Percentiles rank a stretch among this genome's conserved stretches.
Evolutionary conservation across 1,140 invertebrate genomes (phyloP).

Genomic region (Cyphomyrmex costatus): DNA sequence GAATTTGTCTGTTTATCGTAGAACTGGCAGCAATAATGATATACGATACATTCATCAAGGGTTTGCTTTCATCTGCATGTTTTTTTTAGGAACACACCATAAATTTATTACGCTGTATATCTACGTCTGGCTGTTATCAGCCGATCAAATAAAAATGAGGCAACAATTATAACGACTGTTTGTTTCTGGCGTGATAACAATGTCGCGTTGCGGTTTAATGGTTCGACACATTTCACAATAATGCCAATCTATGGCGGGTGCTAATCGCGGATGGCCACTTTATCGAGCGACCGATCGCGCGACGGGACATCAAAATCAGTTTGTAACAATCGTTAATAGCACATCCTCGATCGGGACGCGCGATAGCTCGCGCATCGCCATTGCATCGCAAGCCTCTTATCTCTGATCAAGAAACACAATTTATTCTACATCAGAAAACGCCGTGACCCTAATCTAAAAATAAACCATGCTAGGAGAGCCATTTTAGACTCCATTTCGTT

Average conservation of each 20-base stretch:
- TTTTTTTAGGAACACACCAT: neutral
- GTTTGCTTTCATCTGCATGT: neutral
- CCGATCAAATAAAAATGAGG: neutral
- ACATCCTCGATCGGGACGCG: conserved; percentile 56
- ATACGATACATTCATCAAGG: neutral
- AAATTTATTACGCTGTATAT: neutral
- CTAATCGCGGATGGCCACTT: conserved; percentile 49
- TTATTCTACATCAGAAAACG: conserved; percentile 29
- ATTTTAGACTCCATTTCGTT: conserved; percentile 16
- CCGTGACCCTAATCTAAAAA: conserved; percentile 29
- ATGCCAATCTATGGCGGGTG: conserved; percentile 33
- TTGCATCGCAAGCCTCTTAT: conserved; percentile 22
- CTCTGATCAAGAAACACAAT: conserved; percentile 40
- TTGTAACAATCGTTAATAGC: conserved; percentile 68
- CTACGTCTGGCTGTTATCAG: neutral
- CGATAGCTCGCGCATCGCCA: conserved; percentile 57
- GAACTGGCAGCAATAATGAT: neutral
- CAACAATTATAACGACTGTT: conserved; percentile 18
- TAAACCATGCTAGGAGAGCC: neutral
- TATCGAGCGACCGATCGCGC: conserved; percentile 46
- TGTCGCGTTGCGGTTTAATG: conserved; percentile 39
- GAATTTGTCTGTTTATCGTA: neutral
- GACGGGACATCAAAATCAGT: conserved; percentile 65
- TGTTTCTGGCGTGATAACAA: conserved; percentile 11
- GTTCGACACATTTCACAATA: conserved; percentile 46